Percentiles rank a stretch among this genome's conserved stretches.
These are phyloP conservation scores for Mormyrops boulengeri DNA, from an alignment of 2,797 vertebrate genomes.

Conservation along the genomic window DNA sequence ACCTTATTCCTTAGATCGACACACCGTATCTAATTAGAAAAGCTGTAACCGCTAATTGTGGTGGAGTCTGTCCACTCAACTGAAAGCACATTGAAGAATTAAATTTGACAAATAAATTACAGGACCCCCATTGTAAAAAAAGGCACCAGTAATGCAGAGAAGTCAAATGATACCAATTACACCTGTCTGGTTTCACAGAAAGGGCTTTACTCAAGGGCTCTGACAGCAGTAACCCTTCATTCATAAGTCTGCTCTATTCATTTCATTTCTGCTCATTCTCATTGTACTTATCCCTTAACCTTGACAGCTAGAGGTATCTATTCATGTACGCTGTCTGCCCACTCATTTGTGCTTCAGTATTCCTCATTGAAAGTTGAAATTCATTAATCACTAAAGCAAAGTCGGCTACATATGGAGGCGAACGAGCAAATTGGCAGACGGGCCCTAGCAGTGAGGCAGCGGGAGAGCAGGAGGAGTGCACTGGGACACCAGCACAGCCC, in stretches of 20 bases:
- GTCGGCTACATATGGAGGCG: neutral
- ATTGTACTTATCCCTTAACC: neutral
- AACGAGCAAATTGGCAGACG: neutral
- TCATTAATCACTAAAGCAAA: neutral
- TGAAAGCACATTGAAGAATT: neutral
- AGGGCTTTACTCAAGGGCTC: neutral
- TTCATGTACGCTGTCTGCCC: neutral
- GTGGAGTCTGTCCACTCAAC: neutral
- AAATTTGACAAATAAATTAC: neutral
- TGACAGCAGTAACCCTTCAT: neutral
- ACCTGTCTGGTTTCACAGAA: neutral
- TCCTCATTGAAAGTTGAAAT: neutral
- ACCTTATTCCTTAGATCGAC: neutral
- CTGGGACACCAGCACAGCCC: slow-evolving; percentile 10
- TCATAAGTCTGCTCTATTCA: neutral
- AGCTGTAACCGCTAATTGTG: neutral
- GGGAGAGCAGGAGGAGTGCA: neutral
- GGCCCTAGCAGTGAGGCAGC: neutral
- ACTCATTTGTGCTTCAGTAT: neutral
- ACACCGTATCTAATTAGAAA: neutral
- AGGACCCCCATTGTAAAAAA: neutral
- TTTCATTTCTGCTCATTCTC: neutral
- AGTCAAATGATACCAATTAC: neutral
- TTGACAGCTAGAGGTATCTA: neutral
- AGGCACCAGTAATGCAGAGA: neutral